A percentile compares a stretch with the other conserved stretches of the same genome.
These are phyloP conservation scores for Zygaena filipendulae DNA, from an alignment of 2,888 invertebrate species.

Conservation along the genomic window DNA sequence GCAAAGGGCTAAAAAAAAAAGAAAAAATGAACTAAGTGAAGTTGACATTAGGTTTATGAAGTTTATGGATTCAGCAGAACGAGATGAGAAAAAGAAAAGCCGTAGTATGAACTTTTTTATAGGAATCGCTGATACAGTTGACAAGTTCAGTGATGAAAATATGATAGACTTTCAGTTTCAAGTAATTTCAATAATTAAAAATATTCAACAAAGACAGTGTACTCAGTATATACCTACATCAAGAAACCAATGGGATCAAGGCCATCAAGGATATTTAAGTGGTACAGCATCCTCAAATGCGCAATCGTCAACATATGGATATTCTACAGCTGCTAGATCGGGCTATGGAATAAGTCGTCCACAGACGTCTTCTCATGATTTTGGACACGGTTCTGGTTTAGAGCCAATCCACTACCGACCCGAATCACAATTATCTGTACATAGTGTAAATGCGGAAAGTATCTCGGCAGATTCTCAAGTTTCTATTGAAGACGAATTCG, in stretches of 20 bases:
- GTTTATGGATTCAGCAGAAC: slow-evolving; percentile 17
- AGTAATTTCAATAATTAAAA: slow-evolving; percentile 19
- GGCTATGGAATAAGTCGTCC: slow-evolving; percentile 18
- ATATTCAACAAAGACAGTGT: slow-evolving; percentile 17
- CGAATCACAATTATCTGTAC: slow-evolving; percentile 18
- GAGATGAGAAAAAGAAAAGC: slow-evolving; percentile 18
- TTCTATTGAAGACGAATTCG: slow-evolving; percentile 19
- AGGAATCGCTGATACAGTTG: slow-evolving; percentile 18
- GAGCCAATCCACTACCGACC: slow-evolving; percentile 19
- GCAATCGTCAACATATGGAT: slow-evolving; percentile 19
- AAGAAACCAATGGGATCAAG: slow-evolving; percentile 19
- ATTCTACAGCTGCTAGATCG: slow-evolving; percentile 19
- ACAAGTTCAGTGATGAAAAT: slow-evolving; percentile 19
- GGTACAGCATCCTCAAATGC: slow-evolving; percentile 18
- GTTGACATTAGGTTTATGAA: slow-evolving; percentile 17
- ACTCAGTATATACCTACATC: slow-evolving; percentile 18
- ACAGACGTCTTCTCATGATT: slow-evolving; percentile 18
- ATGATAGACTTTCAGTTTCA: slow-evolving; percentile 19
- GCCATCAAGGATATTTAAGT: slow-evolving; percentile 19
- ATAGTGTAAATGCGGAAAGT: slow-evolving; percentile 19
- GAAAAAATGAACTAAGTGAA: slow-evolving; percentile 16
- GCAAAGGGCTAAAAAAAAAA: slow-evolving; percentile 16
- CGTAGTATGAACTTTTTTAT: slow-evolving; percentile 19
- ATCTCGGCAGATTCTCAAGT: slow-evolving; percentile 19
- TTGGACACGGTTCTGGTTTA: slow-evolving; percentile 19